A percentile compares a stretch with the other conserved stretches of the same genome.
These are phyloP conservation scores for Andricus grossulariae DNA, from an alignment of 1,140 invertebrate species.

Conservation along the genomic window DNA sequence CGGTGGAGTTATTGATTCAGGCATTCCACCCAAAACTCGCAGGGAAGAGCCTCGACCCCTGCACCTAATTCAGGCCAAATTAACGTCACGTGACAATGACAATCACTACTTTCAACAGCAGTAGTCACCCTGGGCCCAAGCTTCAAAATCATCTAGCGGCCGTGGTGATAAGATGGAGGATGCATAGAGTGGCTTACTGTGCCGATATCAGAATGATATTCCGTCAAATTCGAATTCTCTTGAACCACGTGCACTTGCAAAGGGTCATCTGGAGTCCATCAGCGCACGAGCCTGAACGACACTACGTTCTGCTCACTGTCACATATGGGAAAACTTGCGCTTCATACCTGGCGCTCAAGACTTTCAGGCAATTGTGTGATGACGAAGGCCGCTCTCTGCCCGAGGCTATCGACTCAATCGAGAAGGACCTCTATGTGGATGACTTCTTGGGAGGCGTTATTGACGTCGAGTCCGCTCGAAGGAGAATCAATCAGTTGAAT, in stretches of 20 bases:
- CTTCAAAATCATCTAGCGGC: neutral
- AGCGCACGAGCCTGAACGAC: neutral
- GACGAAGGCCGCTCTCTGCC: conserved; percentile 49
- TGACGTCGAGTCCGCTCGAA: neutral
- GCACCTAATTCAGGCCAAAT: neutral
- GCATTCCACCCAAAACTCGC: neutral
- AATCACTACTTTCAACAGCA: neutral
- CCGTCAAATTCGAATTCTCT: too few relatives aligned
- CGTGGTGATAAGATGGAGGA: fast-evolving
- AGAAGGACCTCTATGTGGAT: conserved; percentile 62
- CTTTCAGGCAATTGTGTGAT: conserved; percentile 31
- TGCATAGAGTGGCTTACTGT: too few relatives aligned
- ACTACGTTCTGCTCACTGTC: conserved; percentile 30
- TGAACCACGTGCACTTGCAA: too few relatives aligned
- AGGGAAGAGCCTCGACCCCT: too few relatives aligned
- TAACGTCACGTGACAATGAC: too few relatives aligned
- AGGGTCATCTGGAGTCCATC: conserved; percentile 33
- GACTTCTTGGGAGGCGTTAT: conserved; percentile 57
- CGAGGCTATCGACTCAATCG: conserved; percentile 47
- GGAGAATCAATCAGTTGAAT: too few relatives aligned
- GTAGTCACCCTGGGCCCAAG: neutral
- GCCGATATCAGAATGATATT: too few relatives aligned
- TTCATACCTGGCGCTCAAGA: conserved; percentile 33
- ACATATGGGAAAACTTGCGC: too few relatives aligned
- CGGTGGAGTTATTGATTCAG: neutral